Percentiles rank a stretch among this genome's conserved stretches.
Evolutionary conservation across 2,797 vertebrate species (phyloP).

Genomic region (Urophycis tenuis): DNA sequence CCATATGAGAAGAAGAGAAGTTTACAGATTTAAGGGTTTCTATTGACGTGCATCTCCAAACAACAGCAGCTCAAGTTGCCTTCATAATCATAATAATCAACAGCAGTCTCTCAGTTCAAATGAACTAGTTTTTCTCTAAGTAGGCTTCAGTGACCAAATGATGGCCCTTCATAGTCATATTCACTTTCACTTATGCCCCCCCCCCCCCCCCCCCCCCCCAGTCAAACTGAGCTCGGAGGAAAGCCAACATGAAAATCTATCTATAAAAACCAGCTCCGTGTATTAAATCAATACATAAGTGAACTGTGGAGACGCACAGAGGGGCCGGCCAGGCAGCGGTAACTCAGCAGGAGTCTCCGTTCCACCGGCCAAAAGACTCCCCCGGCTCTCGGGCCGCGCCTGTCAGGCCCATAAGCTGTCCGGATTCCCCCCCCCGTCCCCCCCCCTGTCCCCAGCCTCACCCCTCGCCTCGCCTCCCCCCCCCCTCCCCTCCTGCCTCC

Average conservation of each 20-base stretch:
- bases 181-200: constrained; percentile 3
- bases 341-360: constrained; percentile 44
- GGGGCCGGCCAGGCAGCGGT: constrained; percentile 40
- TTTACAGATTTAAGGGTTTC: not conserved
- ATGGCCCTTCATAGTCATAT: not conserved
- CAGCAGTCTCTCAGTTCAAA: not conserved
- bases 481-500: too few species aligned
- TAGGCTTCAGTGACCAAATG: not conserved
- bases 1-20: not conserved
- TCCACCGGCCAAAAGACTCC: not conserved
- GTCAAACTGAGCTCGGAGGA: constrained; percentile 30
- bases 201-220: constrained; percentile 14
- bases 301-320: constrained; percentile 8
- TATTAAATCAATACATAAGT: not conserved
- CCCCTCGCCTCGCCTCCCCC: too few species aligned
- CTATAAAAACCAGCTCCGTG: not conserved
- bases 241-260: not conserved
- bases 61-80: not conserved
- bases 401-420: not conserved
- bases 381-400: not conserved
- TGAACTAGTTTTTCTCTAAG: not conserved
- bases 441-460: too few species aligned
- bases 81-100: not conserved
- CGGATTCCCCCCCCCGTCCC: not conserved
- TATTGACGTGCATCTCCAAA: not conserved